phyloP scores from a whole-genome alignment of 2,113 vertebrate genomes.

The Montifringilla adamsi region DNA sequence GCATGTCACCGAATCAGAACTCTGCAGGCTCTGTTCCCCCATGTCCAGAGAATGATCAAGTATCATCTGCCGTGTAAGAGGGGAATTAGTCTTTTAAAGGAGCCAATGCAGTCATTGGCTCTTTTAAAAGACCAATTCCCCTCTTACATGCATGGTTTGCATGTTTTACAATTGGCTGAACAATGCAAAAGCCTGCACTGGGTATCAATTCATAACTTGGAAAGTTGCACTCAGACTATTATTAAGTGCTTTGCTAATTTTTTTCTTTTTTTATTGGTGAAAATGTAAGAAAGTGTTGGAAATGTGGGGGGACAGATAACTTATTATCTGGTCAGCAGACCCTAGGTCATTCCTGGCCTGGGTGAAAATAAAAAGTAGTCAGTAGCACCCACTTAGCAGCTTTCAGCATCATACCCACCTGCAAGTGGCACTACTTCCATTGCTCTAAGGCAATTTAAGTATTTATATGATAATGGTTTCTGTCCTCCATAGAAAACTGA shows the following conservation, averaged over 20 bases:
- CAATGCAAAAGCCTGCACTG: not conserved
- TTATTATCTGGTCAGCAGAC: not conserved
- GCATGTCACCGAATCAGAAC: not conserved
- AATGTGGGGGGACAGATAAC: not conserved
- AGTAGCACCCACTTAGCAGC: not conserved
- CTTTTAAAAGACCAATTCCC: not conserved
- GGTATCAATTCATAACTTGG: not conserved
- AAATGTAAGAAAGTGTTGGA: not conserved
- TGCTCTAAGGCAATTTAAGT: not conserved
- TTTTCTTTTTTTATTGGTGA: not conserved
- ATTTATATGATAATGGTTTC: not conserved
- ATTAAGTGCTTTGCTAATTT: not conserved
- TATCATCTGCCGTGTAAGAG: not conserved
- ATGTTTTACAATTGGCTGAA: not conserved
- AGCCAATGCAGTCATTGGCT: accelerated
- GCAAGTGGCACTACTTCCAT: not conserved
- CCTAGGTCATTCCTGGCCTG: not conserved
- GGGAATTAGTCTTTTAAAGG: not conserved
- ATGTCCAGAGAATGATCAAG: not conserved
- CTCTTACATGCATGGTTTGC: not conserved
- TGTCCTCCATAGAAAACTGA: not conserved
- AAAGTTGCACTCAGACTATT: not conserved
- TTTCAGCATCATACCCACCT: not conserved
- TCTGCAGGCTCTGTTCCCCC: not conserved
- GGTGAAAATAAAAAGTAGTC: not conserved